Base-by-base conservation (phyloP, 1,140 invertebrate species). In the Cheumatopsyche charites region DNA sequence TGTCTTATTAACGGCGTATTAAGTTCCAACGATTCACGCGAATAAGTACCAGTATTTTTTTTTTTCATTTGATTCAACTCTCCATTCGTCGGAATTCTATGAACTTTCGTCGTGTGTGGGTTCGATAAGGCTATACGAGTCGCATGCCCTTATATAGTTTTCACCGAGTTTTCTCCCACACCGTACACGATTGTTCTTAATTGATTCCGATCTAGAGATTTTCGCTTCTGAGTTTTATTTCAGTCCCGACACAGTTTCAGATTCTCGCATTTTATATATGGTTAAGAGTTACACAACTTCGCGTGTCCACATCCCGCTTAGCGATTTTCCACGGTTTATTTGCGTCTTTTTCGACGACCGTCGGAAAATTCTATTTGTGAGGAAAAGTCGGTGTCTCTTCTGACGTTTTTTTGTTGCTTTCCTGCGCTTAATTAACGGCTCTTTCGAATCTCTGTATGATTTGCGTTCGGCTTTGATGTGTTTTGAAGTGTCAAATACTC, bases 271-370 rank as follows among this genome's bases (percentile, higher is more conserved):
- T 4, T 36, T 36, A 36, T 36, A 36, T 36, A 36, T 36, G 29
- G 29, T 36, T 36, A 52, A 52, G 19, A 52, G 47, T 52, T 52
- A 19, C 47, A 52, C 19, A 52, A 52, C 47, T 17, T 1, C n/a
- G n/a, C 26, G 62, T 36, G 3, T 9, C 15, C 61, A 19, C 23
- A 19, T 25, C 58, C 7, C 29, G 62, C 43, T 66, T 47, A 47
- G 42, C 63, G 13, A 66, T 66, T 66, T 66, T 47, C 26, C 12
- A 19, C 63, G 41, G 63, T 66, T 66, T 66, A 66, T 66, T 47
- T 66, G 13, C 42, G 42, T 47, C 29, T 36, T 36, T 47, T 12
- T 25, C 63, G 43, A 6, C 4, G 63, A 17, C 63, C 23, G 9
- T 7, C 63, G 43, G 41, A 43, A 66, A 66, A 42, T 47, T 23